Evolutionary conservation across 2,888 invertebrate species (phyloP).

Genomic region (Omphaloscelis lunosa): DNA sequence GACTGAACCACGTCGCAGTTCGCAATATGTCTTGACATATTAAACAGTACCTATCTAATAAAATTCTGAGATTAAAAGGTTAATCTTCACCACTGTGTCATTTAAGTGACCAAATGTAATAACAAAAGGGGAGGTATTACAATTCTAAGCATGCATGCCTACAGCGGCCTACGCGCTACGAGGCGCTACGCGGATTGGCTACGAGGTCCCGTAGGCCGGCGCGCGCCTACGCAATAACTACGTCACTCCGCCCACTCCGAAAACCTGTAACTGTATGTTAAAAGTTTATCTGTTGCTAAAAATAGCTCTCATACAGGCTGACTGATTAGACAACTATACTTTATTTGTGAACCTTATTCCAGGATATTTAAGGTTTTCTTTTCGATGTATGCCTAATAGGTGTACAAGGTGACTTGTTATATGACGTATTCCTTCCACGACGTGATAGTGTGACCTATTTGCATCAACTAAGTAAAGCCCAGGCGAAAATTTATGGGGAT

Average conservation of each 20-base stretch:
- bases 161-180: constrained; percentile 59
- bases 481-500: too few relatives aligned
- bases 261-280: constrained; percentile 4
- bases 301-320: constrained; percentile 17
- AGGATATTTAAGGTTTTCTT: background rate
- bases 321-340: background rate
- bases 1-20: background rate
- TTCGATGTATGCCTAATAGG: background rate
- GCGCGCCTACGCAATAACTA: constrained; percentile 66
- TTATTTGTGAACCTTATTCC: constrained; percentile 4
- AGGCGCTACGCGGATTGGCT: constrained; percentile 64
- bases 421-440: too few relatives aligned
- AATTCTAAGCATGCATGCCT: constrained; percentile 42
- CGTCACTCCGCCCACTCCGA: constrained; percentile 59
- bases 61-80: constrained; percentile 13
- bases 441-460: too few relatives aligned
- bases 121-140: constrained; percentile 57
- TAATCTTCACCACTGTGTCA: background rate
- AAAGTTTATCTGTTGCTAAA: constrained; percentile 39
- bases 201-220: constrained; percentile 61
- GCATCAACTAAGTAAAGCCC: too few relatives aligned
- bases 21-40: background rate
- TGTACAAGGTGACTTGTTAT: too few relatives aligned
- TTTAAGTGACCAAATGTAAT: constrained; percentile 12
- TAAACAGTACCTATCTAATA: constrained; percentile 5